Percentiles rank a stretch among this genome's conserved stretches.
These are phyloP conservation scores for Cosmia trapezina DNA, from an alignment of 2,888 invertebrate genomes.

Conservation along the genomic window DNA sequence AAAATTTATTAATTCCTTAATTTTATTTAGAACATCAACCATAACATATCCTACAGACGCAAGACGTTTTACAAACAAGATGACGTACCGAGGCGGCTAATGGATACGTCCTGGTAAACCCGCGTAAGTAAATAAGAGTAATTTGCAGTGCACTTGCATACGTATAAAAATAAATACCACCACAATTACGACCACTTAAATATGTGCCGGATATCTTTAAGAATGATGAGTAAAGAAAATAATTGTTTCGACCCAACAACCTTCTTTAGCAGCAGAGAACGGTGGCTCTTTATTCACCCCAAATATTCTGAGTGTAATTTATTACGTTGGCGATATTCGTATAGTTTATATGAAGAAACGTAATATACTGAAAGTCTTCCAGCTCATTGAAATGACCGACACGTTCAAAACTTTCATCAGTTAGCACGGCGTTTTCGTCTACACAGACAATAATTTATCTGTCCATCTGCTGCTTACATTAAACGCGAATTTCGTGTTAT, in stretches of 20 bases:
- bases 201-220: conserved; percentile 58
- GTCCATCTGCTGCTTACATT: conserved; percentile 79
- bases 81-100: conserved; percentile 56
- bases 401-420: conserved; percentile 72
- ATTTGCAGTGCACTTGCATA: conserved; percentile 73
- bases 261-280: conserved; percentile 38
- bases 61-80: conserved; percentile 38
- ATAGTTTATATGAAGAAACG: conserved; percentile 3
- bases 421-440: conserved; percentile 69
- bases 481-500: conserved; percentile 75
- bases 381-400: conserved; percentile 65
- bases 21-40: neutral
- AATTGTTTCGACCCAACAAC: conserved; percentile 58
- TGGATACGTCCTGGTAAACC: conserved; percentile 65
- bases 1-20: neutral
- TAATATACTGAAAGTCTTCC: conserved; percentile 46
- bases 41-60: neutral
- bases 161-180: conserved; percentile 64
- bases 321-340: neutral
- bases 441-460: conserved; percentile 77
- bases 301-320: conserved; percentile 40
- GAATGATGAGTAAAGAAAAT: conserved; percentile 61
- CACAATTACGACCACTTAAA: conserved; percentile 71
- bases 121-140: conserved; percentile 74
- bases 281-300: conserved; percentile 29